Evolutionary conservation across 2,888 invertebrate species (phyloP).

Genomic region (Apotomis turbidana): DNA sequence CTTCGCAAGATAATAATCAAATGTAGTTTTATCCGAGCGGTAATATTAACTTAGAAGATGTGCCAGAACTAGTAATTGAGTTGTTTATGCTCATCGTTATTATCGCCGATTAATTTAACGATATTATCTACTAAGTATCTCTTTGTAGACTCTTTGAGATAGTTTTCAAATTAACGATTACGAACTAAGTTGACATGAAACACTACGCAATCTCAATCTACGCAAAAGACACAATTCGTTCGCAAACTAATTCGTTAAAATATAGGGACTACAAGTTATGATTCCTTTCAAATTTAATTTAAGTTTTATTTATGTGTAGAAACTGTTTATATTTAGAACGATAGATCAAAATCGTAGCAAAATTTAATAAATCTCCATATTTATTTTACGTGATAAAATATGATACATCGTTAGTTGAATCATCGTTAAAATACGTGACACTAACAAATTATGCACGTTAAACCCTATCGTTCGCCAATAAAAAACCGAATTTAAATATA

Average conservation of each 20-base stretch:
- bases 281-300: too few relatives aligned
- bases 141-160: not conserved
- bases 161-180: not conserved
- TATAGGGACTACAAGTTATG: too few relatives aligned
- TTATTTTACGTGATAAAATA: not conserved
- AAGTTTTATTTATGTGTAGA: too few relatives aligned
- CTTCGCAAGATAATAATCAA: slow-evolving; percentile 36
- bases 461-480: slow-evolving; percentile 9
- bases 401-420: not conserved
- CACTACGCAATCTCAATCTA: too few relatives aligned
- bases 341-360: not conserved
- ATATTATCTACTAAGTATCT: not conserved
- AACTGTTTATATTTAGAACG: not conserved
- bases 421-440: not conserved
- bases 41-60: slow-evolving; percentile 34
- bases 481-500: slow-evolving; percentile 29
- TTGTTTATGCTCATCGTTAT: slow-evolving; percentile 16
- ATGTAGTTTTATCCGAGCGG: slow-evolving; percentile 20
- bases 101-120: not conserved
- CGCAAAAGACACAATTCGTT: too few relatives aligned
- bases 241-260: too few relatives aligned
- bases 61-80: slow-evolving; percentile 34
- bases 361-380: not conserved
- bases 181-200: too few relatives aligned
- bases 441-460: not conserved